Evolutionary conservation across 2,888 invertebrate genomes (phyloP), one percentile per base, ranked within the genome.

Genomic region (Anaspis maculata): DNA sequence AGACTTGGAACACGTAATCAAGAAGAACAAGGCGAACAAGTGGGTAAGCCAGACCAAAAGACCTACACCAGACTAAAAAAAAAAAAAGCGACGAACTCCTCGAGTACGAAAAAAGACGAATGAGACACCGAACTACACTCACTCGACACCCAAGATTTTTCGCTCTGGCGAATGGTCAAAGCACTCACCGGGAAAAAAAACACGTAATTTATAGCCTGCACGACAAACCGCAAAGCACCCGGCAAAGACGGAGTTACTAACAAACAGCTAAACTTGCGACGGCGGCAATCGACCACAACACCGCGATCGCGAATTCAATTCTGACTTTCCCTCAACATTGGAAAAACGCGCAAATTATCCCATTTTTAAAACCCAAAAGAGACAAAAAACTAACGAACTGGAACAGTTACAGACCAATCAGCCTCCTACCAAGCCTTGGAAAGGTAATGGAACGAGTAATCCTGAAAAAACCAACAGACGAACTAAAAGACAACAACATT

Each of bases 321-420:
- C 13, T 37, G 28, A 37, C 34, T 41, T 49, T 52, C 29, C 51
- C 52, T 3, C 15, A 29, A 5, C 21, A 12, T 12, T 49, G 46
- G 50, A 57, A 49, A 42, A 38, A 23, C 49, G n/a, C n/a, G n/a
- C n/a, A n/a, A n/a, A n/a, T n/a, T n/a, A n/a, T n/a, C n/a, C n/a
- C n/a, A n/a, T n/a, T n/a, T n/a, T n/a, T n/a, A n/a, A n/a, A n/a
- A n/a, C n/a, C n/a, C n/a, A n/a, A n/a, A n/a, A n/a, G n/a, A 10
- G 40, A 32, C 24, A 34, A n/a, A 12, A 42, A 48, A 4, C 30
- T 45, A 11, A 35, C 56, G n/a, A n/a, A n/a, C n/a, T n/a, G n/a
- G 11, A 44, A 28, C 1, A 55, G 37, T 19, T 54, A 52, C 29
- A 27, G 51, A 16, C 51, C 52, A 2, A 51, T 55, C 9, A 44